These are phyloP conservation scores for Pegoplata infirma DNA, from an alignment of 2,888 invertebrate species.

Conservation along the genomic window DNA sequence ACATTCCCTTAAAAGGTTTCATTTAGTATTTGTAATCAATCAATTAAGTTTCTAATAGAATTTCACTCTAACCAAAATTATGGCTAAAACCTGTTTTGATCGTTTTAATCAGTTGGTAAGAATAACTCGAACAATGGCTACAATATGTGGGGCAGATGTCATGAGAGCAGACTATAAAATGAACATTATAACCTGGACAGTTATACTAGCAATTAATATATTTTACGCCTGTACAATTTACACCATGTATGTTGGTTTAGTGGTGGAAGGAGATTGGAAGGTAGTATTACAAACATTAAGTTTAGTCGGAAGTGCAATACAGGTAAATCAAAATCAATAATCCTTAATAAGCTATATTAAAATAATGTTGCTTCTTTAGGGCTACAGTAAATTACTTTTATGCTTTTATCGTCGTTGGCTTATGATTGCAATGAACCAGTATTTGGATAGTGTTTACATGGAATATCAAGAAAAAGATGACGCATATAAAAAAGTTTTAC, in stretches of 20 bases:
- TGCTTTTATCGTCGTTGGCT: no score
- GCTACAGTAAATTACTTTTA: slow-evolving; percentile 9
- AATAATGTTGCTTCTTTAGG: background rate
- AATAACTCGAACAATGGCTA: background rate
- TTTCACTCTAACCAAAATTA: no score
- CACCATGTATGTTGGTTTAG: slow-evolving; percentile 66
- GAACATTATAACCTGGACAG: slow-evolving; percentile 63
- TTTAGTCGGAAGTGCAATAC: slow-evolving; percentile 63
- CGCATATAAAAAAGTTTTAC: slow-evolving; percentile 61
- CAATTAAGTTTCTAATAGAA: no score
- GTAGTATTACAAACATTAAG: slow-evolving; percentile 64
- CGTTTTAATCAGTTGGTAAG: background rate
- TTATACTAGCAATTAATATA: slow-evolving; percentile 33
- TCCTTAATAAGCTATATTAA: background rate
- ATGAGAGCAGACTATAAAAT: slow-evolving; percentile 63
- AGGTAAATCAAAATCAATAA: slow-evolving; percentile 40
- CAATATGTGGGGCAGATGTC: slow-evolving; percentile 65
- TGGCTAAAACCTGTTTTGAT: background rate
- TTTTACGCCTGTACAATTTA: slow-evolving; percentile 64
- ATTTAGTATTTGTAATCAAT: no score
- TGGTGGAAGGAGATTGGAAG: slow-evolving; percentile 62
- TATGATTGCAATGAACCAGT: slow-evolving; percentile 36
- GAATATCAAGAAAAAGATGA: slow-evolving; percentile 63
- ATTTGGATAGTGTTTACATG: slow-evolving; percentile 63
- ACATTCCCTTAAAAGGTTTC: no score